Base-by-base conservation (phyloP, 92 coral and sea anemone species). In the Nematostella vectensis region DNA sequence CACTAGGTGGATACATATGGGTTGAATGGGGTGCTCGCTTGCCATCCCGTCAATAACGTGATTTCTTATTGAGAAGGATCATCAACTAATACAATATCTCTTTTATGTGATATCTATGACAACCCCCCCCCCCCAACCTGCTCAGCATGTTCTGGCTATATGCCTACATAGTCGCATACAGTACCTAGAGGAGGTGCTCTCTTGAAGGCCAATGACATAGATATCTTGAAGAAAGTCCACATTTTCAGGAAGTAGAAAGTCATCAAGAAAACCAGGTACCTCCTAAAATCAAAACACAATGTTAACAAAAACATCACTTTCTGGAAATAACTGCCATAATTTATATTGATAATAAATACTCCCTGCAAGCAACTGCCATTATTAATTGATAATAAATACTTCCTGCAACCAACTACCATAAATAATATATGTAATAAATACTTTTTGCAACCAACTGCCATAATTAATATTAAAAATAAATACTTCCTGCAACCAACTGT, bases 161-260 rank as follows among this genome's bases (percentile, higher is more conserved):
- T n/a, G n/a, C n/a, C n/a, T n/a, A n/a, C n/a, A n/a, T n/a, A n/a
- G n/a, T n/a, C n/a, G n/a, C n/a, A n/a, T n/a, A n/a, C n/a, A n/a
- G n/a, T n/a, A 89, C 97, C 95, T 81, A 43, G 45, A 55, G 0
- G 95, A 68, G 31, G 97, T 89, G 49, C 89, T 77, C 57, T 89
- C 97, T 48, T 89, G 97, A 22, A 70, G 68, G 6, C 97, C 97
- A 55, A 89, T 65, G 10, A 85, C 97, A 89, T 89, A 89, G 26
- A 89, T 61, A 37, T 89, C 97, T 70, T 85, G 97, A 47, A 85
- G 57, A 43, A 77, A 81, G 31, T 89, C 87, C 21, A 70, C 65
- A 25, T 65, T 49, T 25, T 87, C 89, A 52, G 97, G 97, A 12
- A 89, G 70, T 43, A 89, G 59, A 56, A 89, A 87, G 51, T 89